Base-by-base conservation (phyloP, 2,113 vertebrate genomes). In the Bubo bubo region DNA sequence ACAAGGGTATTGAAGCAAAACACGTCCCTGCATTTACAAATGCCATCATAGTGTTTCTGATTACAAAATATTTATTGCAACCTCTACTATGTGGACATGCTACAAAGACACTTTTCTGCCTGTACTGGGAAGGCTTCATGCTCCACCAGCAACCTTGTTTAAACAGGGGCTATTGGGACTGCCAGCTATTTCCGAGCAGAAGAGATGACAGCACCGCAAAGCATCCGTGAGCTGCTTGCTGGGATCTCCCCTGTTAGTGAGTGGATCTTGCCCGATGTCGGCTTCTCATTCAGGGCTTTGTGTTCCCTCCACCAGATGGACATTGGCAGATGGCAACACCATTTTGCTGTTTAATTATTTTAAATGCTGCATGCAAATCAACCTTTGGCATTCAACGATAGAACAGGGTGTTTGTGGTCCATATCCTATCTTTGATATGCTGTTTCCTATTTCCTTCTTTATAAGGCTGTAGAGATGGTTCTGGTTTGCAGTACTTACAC, bases 311-410 rank as follows among this genome's bases (percentile, higher is more conserved):
- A 92, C 86, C 96, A 97, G 96, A 93, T 88, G 90, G 96, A 95
- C 3, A 3, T 84, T 92, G 82, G 95, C 90, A 97, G 96, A 97
- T 95, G 97, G 96, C 72, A 93, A 88, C 82, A 95, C 71, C 91
- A 86, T 93, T 97, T 90, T 59, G n/a, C 88, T 47, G 23, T 63
- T 97, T 77, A 93, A 95, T 96, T 92, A 93, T 97, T 97, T 88
- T 86, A 80, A 93, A 88, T 67, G 30, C 64, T 71, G 82, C 88
- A 88, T 84, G 85, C 63, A 93, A 93, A 95, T 95, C 92, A 83
- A 90, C 92, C 67, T 94, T 83, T 92, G 92, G 79, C 93, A 83
- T 90, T 86, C 81, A 77, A 12, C 4, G 60, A 80, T 34, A 77
- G 77, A 85, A 82, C 37, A 47, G 50, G 41, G 19, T 85, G 64